Evolutionary conservation across 2,797 vertebrate species (phyloP).

Genomic region (Ispidina lecontei): DNA sequence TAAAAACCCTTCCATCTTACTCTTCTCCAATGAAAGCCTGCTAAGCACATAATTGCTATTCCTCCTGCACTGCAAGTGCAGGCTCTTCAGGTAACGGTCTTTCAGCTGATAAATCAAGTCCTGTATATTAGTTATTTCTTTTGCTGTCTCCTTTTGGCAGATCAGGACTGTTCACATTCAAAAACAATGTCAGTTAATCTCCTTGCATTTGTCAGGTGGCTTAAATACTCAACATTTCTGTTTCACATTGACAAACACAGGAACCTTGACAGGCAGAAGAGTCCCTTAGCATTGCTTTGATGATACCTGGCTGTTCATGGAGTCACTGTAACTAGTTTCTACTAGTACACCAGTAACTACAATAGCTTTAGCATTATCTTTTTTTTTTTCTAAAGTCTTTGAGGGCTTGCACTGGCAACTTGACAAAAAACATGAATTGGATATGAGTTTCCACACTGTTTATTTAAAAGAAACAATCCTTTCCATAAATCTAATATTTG

Average conservation of each 20-base stretch:
- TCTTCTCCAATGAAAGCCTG: not conserved
- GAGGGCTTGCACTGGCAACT: not conserved
- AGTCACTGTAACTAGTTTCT: not conserved
- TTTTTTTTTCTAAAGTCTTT: not conserved
- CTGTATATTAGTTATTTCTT: not conserved
- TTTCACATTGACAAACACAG: not conserved
- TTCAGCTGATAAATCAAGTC: not conserved
- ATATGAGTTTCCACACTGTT: not conserved
- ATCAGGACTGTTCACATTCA: not conserved
- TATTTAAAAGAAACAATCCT: slow-evolving; percentile 7
- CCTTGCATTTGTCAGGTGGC: not conserved
- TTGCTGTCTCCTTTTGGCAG: not conserved
- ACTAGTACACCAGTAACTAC: not conserved
- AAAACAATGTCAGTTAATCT: not conserved
- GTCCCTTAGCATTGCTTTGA: not conserved
- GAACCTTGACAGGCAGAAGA: not conserved
- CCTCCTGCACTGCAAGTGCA: not conserved
- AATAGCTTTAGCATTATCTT: not conserved
- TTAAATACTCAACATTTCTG: not conserved
- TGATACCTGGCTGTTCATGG: not conserved
- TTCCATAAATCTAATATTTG: slow-evolving; percentile 40
- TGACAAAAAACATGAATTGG: not conserved
- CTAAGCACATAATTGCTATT: not conserved
- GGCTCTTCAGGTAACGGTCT: not conserved
- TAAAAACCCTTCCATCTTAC: not conserved